phyloP scores from a whole-genome alignment of 1,140 invertebrate species.

The Drosophila equinoxialis region DNA sequence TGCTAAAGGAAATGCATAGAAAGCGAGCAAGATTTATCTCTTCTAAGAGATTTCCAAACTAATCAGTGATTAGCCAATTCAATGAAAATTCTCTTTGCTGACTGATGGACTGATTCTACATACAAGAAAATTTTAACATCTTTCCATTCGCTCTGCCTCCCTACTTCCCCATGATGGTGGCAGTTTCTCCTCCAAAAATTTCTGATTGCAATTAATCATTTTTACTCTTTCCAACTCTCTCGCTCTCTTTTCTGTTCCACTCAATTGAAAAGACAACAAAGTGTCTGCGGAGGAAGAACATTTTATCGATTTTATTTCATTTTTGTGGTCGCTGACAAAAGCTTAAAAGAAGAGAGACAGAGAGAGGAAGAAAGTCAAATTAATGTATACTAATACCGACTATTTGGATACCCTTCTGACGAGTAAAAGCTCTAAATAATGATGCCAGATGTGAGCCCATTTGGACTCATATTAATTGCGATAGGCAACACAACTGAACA shows the following conservation, averaged over 20 bases:
- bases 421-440: too few species aligned
- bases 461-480: too few species aligned
- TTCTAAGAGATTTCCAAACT: background rate
- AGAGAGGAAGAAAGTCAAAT: conserved; percentile 15
- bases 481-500: too few species aligned
- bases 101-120: conserved; percentile 23
- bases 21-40: conserved; percentile 2
- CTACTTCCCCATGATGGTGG: too few species aligned
- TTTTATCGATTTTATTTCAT: conserved; percentile 27
- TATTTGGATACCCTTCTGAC: conserved; percentile 4
- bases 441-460: too few species aligned
- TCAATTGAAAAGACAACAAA: conserved; percentile 17
- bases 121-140: background rate
- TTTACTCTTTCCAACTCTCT: conserved; percentile 9
- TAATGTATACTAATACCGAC: background rate
- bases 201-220: conserved; percentile 52
- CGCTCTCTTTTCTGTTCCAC: too few species aligned
- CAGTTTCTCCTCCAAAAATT: background rate
- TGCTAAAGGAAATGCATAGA: background rate
- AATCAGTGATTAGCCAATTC: conserved; percentile 1
- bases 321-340: conserved; percentile 21
- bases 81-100: background rate
- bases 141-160: background rate
- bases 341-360: background rate
- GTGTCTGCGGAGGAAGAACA: conserved; percentile 1